Percentiles rank a stretch among this genome's conserved stretches.
Conservation (phyloP, 2,888 invertebrate genomes). For the Saturnia pavonia region DNA sequence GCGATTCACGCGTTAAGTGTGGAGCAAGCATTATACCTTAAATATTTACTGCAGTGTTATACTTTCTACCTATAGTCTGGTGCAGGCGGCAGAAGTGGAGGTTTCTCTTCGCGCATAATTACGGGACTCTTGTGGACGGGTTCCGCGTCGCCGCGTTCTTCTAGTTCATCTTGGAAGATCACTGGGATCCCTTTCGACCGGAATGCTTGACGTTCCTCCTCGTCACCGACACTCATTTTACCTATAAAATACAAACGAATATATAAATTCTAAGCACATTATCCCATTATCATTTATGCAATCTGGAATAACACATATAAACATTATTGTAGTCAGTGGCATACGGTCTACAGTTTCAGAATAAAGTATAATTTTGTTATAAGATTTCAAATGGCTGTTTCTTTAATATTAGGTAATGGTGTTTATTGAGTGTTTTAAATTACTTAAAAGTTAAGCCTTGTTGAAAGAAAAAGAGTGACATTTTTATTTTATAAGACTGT, state of each 20-base stretch:
- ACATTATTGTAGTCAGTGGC: neutral
- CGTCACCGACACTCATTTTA: constrained; percentile 85
- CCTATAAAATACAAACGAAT: constrained; percentile 74
- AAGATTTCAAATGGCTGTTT: too few relatives aligned
- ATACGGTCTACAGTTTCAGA: neutral
- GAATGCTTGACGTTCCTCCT: constrained; percentile 92
- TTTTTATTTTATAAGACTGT: too few relatives aligned
- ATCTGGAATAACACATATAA: neutral
- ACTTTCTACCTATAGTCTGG: constrained; percentile 82
- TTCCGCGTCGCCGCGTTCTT: constrained; percentile 94
- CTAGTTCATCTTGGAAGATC: constrained; percentile 98
- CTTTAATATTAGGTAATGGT: too few relatives aligned
- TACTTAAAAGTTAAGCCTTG: too few relatives aligned
- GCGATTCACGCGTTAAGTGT: too few relatives aligned
- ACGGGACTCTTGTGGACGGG: constrained; percentile 95
- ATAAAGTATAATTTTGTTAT: neutral
- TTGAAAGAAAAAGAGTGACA: too few relatives aligned
- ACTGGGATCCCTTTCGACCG: constrained; percentile 95
- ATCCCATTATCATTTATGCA: neutral
- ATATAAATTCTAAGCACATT: neutral
- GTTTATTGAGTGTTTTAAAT: too few relatives aligned
- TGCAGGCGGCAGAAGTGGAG: constrained; percentile 91
- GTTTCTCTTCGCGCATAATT: constrained; percentile 97
- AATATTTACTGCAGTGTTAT: neutral
- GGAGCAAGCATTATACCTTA: neutral